Base-by-base conservation (phyloP, 2,797 vertebrate species). In the Callimico goeldii region DNA sequence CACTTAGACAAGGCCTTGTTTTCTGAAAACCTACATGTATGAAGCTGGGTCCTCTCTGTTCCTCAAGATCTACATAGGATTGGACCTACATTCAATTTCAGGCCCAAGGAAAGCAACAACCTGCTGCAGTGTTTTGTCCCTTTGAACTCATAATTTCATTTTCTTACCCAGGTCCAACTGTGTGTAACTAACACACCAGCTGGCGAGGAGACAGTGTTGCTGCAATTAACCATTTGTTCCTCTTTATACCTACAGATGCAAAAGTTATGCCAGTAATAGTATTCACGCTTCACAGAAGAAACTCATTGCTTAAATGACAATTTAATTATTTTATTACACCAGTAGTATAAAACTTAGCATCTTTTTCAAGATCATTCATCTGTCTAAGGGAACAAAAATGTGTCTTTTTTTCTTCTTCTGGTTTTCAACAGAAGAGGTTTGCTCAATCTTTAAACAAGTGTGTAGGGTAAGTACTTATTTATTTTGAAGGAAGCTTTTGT, bases 71-170 rank as follows among this genome's bases (percentile, higher is more conserved):
- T 88, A 46, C 19, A 6, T 41, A 52, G 41, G 39, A 48, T 39
- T 26, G 79, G 85, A 36, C 73, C 93, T 36, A 26, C 1, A 50
- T 43, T 96, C 90, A 67, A 28, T n/a, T 94, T 96, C 48, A 93
- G 83, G 55, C 67, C 55, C 55, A 89, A 80, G 55, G 52, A 91
- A 91, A 93, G 76, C 83, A 79, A 70, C 89, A 33, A 4, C 8
- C 41, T 50, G 30, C 55, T 48, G 11, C 4, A n/a, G 36, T 13
- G 0, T 41, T 91, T 58, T 48, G 50, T 88, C 72, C 70, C 64
- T 80, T 61, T 90, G 55, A 92, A 50, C 39, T 95, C 77, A 72
- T 70, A 64, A 81, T 76, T 30, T 92, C 77, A 52, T 86, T 88
- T 92, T 94, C 61, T n/a, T 92, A 61, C 88, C 61, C 46, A 55